phyloP scores from a whole-genome alignment of 1,140 invertebrate genomes.

The Sycophila sp. region DNA sequence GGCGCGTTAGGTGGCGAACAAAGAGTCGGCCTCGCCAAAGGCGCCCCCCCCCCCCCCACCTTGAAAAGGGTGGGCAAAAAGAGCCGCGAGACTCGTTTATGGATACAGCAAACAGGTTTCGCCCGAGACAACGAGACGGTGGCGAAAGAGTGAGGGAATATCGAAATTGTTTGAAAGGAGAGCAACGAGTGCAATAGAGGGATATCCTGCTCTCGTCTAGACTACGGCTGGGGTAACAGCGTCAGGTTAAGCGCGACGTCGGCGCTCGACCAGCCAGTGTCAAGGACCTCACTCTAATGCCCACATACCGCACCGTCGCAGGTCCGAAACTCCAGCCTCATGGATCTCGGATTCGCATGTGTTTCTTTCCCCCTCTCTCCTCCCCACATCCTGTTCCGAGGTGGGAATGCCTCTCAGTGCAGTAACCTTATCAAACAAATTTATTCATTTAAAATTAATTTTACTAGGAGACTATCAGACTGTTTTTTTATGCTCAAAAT shows the following conservation, averaged over 20 bases:
- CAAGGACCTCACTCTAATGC: slow-evolving; percentile 11
- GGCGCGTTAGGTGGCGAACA: neutral
- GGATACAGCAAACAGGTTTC: neutral
- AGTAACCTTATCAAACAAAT: too few species aligned
- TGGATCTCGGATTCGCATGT: too few species aligned
- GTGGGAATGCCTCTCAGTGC: too few species aligned
- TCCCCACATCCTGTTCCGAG: too few species aligned
- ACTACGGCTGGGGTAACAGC: neutral
- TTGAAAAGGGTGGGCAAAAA: neutral
- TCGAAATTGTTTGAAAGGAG: slow-evolving; percentile 4
- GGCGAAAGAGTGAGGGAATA: neutral
- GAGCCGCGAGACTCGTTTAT: slow-evolving; percentile 4
- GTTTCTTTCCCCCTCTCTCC: neutral
- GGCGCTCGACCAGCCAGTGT: neutral
- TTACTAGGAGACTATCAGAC: too few species aligned
- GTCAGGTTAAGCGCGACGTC: neutral
- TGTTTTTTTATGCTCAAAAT: too few species aligned
- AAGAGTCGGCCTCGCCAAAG: neutral
- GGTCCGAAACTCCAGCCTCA: too few species aligned
- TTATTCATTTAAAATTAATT: too few species aligned
- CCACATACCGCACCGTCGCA: too few species aligned
- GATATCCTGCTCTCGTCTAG: neutral
- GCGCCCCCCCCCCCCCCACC: too few species aligned
- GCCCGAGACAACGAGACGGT: neutral
- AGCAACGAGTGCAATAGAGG: neutral